Evolutionary conservation across 1,140 invertebrate species (phyloP).

Genomic region (Leptonema lineaticorne): DNA sequence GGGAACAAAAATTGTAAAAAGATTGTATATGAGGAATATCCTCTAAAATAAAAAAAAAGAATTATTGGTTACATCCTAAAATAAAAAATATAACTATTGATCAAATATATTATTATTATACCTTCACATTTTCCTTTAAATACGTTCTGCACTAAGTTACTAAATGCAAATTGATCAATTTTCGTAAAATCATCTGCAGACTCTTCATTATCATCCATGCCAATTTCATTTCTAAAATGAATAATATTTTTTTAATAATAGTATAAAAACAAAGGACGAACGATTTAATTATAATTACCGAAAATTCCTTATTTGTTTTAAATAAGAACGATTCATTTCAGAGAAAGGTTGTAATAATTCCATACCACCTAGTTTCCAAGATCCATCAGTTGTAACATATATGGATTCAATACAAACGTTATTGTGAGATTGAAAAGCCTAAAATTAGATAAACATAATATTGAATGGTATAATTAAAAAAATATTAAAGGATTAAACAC

Average conservation of each 20-base stretch:
- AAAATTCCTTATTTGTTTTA: constrained; percentile 67
- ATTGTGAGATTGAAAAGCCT: constrained; percentile 66
- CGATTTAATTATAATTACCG: constrained; percentile 43
- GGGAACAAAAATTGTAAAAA: constrained; percentile 68
- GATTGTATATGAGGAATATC: constrained; percentile 65
- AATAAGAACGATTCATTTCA: constrained; percentile 65
- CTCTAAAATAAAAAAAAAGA: constrained; percentile 55
- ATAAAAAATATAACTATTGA: constrained; percentile 13
- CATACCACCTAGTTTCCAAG: constrained; percentile 80
- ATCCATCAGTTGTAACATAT: constrained; percentile 76
- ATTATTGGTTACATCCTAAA: neutral
- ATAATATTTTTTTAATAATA: no score
- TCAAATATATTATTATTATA: constrained; percentile 43
- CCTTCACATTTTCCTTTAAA: constrained; percentile 63
- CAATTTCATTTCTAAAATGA: constrained; percentile 61
- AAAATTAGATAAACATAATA: constrained; percentile 9
- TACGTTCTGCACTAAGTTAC: constrained; percentile 73
- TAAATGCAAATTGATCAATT: constrained; percentile 81
- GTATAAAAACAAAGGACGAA: neutral
- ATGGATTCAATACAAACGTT: constrained; percentile 78
- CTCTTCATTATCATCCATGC: constrained; percentile 73
- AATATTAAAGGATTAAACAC: no score
- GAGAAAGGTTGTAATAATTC: constrained; percentile 73
- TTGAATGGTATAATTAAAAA: neutral
- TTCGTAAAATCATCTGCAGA: constrained; percentile 52